phyloP scores from a whole-genome alignment of 2,888 invertebrate genomes.

The Cataglyphis altisquamis region DNA sequence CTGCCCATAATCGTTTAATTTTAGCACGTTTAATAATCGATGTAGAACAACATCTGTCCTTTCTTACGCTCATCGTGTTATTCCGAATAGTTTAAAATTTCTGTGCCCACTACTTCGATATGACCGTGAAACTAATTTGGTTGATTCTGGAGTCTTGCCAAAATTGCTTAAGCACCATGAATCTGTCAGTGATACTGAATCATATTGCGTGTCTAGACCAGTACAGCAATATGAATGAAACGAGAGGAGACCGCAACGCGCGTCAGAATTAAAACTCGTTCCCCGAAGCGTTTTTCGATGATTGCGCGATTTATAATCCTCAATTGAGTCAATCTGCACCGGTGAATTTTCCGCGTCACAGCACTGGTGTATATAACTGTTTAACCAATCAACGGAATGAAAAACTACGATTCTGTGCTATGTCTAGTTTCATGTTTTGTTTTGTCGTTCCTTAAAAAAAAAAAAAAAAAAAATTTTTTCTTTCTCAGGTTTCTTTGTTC shows the following conservation, averaged over 20 bases:
- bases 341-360: constrained; percentile 40
- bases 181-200: constrained; percentile 58
- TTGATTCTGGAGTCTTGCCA: constrained; percentile 55
- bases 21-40: constrained; percentile 31
- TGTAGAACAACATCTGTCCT: neutral
- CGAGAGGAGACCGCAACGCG: constrained; percentile 41
- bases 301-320: constrained; percentile 64
- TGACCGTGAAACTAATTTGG: constrained; percentile 67
- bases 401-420: constrained; percentile 4
- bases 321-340: constrained; percentile 47
- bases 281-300: constrained; percentile 65
- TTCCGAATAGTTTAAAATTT: constrained; percentile 33
- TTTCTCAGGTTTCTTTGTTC: neutral
- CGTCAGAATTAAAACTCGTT: constrained; percentile 58
- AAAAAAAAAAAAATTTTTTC: neutral
- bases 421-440: neutral
- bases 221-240: constrained; percentile 62
- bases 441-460: neutral
- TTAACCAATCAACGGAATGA: constrained; percentile 27
- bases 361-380: neutral
- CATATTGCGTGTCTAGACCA: constrained; percentile 33
- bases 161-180: constrained; percentile 65
- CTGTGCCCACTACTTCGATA: constrained; percentile 32
- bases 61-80: constrained; percentile 18
- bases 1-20: constrained; percentile 27